A percentile compares a stretch with the other conserved stretches of the same genome.
These are phyloP conservation scores for Onychostoma macrolepis DNA, from an alignment of 2,113 vertebrate genomes.

Conservation along the genomic window DNA sequence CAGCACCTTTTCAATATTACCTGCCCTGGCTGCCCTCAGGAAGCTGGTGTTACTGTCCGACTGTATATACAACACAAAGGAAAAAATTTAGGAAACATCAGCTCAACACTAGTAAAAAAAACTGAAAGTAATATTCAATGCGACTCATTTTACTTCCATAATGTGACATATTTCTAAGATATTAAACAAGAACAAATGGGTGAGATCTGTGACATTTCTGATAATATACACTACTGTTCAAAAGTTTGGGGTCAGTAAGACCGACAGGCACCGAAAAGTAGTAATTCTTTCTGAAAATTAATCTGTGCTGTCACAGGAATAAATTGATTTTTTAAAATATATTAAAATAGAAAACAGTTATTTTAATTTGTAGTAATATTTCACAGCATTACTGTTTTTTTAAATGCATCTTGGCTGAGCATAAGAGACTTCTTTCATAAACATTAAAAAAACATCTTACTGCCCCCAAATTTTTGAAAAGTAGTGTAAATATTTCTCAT, in stretches of 20 bases:
- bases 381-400: neutral
- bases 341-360: neutral
- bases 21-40: slow-evolving; percentile 92
- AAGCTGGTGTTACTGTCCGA: slow-evolving; percentile 99
- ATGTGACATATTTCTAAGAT: neutral
- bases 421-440: neutral
- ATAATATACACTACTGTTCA: neutral
- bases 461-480: neutral
- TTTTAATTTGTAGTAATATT: neutral
- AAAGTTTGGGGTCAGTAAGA: neutral
- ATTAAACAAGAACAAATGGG: neutral
- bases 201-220: neutral
- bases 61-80: slow-evolving; percentile 68
- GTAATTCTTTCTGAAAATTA: neutral
- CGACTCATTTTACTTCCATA: neutral
- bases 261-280: no score
- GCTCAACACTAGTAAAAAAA: neutral
- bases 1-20: slow-evolving; percentile 95
- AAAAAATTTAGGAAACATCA: neutral
- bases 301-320: neutral
- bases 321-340: neutral
- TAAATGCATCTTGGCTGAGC: neutral
- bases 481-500: neutral
- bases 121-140: neutral
- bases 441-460: neutral